Conservation (phyloP, 2,797 vertebrate species). For the Poeciliopsis infans region DNA sequence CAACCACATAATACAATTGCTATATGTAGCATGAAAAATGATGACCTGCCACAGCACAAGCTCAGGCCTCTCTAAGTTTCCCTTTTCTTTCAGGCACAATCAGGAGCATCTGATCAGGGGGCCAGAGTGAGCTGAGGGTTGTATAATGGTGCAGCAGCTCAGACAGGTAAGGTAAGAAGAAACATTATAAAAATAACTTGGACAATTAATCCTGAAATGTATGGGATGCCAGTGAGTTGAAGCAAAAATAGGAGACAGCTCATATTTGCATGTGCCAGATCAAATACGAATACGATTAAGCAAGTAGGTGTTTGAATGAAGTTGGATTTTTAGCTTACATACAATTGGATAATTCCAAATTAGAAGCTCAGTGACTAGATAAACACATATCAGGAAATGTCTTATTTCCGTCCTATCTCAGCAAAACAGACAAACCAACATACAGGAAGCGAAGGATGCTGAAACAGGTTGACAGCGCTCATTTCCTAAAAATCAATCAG, state of each 20-base stretch:
- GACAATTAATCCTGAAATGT: not conserved
- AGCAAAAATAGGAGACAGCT: not conserved
- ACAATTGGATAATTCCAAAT: not conserved
- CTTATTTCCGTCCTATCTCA: not conserved
- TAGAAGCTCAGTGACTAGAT: not conserved
- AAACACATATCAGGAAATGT: not conserved
- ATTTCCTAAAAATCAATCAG: conserved; percentile 66
- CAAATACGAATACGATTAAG: not conserved
- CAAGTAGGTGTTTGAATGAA: not conserved
- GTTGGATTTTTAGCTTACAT: no score
- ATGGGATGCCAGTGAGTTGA: not conserved
- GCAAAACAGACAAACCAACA: not conserved
- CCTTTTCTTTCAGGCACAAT: not conserved
- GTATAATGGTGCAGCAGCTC: not conserved
- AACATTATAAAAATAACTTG: not conserved
- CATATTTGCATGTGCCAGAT: not conserved
- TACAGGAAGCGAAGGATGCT: not conserved
- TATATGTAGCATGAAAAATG: no score
- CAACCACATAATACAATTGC: no score
- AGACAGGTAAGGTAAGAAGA: not conserved
- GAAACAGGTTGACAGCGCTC: not conserved
- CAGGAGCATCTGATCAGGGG: not conserved
- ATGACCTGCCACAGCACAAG: no score
- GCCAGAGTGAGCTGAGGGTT: not conserved
- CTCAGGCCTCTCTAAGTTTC: no score